phyloP scores from a whole-genome alignment of 1,140 invertebrate genomes.

The Neodiprion virginianus region DNA sequence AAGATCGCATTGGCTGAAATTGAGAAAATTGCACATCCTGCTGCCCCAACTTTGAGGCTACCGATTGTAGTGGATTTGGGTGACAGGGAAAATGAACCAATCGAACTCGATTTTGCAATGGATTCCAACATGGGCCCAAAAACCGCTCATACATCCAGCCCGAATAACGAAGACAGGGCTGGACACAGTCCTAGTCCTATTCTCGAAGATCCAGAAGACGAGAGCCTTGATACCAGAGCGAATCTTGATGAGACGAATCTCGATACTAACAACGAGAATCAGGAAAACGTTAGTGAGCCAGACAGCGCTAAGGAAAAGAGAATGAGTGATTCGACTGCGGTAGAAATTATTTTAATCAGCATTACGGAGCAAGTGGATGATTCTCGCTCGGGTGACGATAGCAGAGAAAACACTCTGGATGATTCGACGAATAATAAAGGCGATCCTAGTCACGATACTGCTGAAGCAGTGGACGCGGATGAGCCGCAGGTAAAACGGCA shows the following conservation, averaged over 20 bases:
- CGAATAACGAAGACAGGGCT: too few species aligned
- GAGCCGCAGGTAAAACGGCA: neutral
- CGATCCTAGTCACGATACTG: neutral
- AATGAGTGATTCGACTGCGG: neutral
- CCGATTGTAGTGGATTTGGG: conserved; percentile 10
- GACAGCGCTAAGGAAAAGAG: neutral
- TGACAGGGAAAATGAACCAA: conserved; percentile 10
- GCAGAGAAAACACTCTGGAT: neutral
- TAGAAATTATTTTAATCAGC: neutral
- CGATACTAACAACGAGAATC: too few species aligned
- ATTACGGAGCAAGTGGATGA: neutral
- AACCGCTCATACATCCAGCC: too few species aligned
- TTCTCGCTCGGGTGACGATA: neutral
- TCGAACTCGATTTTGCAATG: neutral
- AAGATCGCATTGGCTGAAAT: conserved; percentile 35
- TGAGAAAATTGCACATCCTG: conserved; percentile 50
- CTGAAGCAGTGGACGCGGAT: neutral
- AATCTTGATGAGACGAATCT: too few species aligned
- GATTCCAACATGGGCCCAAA: neutral
- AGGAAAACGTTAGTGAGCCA: too few species aligned
- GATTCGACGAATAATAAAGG: neutral
- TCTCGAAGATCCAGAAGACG: too few species aligned
- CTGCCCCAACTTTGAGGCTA: conserved; percentile 39
- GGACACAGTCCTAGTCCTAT: too few species aligned
- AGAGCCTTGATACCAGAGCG: too few species aligned